These are phyloP conservation scores for Poeciliopsis turrubarensis DNA, from an alignment of 2,113 vertebrate genomes.

Conservation along the genomic window DNA sequence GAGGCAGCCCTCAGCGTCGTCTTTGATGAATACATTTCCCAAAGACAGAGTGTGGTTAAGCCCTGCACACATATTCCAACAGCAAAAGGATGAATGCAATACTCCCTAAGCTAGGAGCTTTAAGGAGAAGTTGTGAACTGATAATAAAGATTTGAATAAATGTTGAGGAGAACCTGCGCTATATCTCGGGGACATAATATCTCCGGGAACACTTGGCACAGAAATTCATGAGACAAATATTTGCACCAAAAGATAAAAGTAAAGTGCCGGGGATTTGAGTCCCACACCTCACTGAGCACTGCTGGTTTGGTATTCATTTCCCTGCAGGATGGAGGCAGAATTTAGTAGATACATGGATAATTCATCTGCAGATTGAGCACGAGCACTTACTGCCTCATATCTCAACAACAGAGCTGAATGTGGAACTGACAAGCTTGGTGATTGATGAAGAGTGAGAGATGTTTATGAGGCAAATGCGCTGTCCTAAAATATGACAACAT, in stretches of 20 bases:
- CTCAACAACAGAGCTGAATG: conserved; percentile 49
- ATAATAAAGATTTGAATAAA: conserved; percentile 73
- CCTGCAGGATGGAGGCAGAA: conserved; percentile 68
- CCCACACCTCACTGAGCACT: conserved; percentile 70
- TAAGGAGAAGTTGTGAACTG: conserved; percentile 53
- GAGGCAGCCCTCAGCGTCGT: conserved; percentile 7
- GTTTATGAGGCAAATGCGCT: conserved; percentile 51
- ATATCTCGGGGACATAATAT: conserved; percentile 61
- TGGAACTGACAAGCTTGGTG: conserved; percentile 41
- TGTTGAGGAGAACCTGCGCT: conserved; percentile 46
- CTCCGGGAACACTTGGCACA: conserved; percentile 57
- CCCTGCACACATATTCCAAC: conserved; percentile 35
- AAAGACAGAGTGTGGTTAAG: conserved; percentile 17
- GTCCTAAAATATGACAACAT: conserved; percentile 41
- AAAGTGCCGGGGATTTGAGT: conserved; percentile 67
- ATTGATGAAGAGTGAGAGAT: conserved; percentile 52
- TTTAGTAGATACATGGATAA: conserved; percentile 71
- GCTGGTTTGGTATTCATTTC: conserved; percentile 69
- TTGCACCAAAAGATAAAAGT: conserved; percentile 71
- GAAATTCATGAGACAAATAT: conserved; percentile 75
- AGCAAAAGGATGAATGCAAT: conserved; percentile 43
- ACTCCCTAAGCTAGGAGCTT: conserved; percentile 51
- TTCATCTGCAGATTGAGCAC: conserved; percentile 64
- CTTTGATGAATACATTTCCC: conserved; percentile 24
- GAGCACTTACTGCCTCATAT: conserved; percentile 55